phyloP scores from a whole-genome alignment of 64 coral and sea anemone genomes.

The Porites australiensis region DNA sequence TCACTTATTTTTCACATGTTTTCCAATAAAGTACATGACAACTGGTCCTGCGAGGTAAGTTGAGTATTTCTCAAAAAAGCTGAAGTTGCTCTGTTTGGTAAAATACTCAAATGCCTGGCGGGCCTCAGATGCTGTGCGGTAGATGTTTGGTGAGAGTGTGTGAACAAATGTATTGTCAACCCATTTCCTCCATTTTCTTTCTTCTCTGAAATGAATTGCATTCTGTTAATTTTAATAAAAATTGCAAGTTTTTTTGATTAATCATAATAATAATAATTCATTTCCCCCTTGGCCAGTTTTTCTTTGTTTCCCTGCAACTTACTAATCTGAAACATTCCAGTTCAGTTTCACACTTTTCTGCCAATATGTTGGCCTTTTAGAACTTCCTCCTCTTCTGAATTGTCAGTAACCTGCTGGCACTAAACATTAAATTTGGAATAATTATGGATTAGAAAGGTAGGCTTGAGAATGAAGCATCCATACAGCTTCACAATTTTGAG shows the following conservation, averaged over 20 bases:
- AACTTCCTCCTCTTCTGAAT: too few species aligned
- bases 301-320: too few species aligned
- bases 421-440: background rate
- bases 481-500: too few species aligned
- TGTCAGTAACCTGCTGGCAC: too few species aligned
- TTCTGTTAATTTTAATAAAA: background rate
- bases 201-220: slow-evolving; percentile 60
- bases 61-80: slow-evolving; percentile 81
- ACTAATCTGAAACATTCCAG: too few species aligned
- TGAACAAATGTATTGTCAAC: slow-evolving; percentile 95
- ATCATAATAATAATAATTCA: too few species aligned
- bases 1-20: slow-evolving; percentile 91
- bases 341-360: too few species aligned
- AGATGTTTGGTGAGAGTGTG: slow-evolving; percentile 96
- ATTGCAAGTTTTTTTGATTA: too few species aligned
- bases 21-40: slow-evolving; percentile 93
- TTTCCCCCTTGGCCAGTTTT: too few species aligned
- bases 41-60: slow-evolving; percentile 82
- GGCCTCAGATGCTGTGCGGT: slow-evolving; percentile 90
- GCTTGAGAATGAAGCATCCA: too few species aligned
- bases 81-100: slow-evolving; percentile 83
- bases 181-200: slow-evolving; percentile 95
- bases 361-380: too few species aligned
- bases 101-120: slow-evolving; percentile 98
- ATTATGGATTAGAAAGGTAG: background rate